Percentiles rank a stretch among this genome's conserved stretches.
These are phyloP conservation scores for Alouatta palliata DNA, from an alignment of 2,113 vertebrate species.

Conservation along the genomic window DNA sequence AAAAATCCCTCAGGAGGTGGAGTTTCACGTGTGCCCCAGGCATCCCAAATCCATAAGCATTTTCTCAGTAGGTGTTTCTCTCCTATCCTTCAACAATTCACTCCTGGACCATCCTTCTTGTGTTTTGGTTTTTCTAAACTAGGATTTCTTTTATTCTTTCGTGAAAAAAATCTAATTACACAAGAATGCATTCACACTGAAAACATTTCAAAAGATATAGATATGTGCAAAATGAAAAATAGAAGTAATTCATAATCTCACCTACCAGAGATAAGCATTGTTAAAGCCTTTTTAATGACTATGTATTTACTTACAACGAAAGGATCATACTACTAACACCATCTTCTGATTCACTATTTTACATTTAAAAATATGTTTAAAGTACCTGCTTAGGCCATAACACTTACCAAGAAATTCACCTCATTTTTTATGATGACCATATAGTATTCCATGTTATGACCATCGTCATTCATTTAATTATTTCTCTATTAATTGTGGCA, in stretches of 20 bases:
- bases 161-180: neutral
- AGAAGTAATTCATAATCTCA: neutral
- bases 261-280: neutral
- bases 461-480: neutral
- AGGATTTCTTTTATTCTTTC: neutral
- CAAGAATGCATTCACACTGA: slow-evolving; percentile 5
- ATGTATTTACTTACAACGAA: neutral
- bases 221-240: neutral
- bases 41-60: neutral
- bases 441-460: neutral
- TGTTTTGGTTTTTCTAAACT: neutral
- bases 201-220: slow-evolving; percentile 36
- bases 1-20: neutral
- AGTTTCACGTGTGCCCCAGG: neutral
- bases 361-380: neutral
- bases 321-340: neutral
- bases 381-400: neutral
- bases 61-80: neutral
- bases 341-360: neutral
- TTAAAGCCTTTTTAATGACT: neutral
- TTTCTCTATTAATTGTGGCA: neutral
- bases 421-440: neutral
- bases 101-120: neutral
- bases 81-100: neutral
- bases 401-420: neutral